A percentile compares a stretch with the other conserved stretches of the same genome.
Conservation (phyloP, 92 coral and sea anemone species). For the Pocillopora grandis region DNA sequence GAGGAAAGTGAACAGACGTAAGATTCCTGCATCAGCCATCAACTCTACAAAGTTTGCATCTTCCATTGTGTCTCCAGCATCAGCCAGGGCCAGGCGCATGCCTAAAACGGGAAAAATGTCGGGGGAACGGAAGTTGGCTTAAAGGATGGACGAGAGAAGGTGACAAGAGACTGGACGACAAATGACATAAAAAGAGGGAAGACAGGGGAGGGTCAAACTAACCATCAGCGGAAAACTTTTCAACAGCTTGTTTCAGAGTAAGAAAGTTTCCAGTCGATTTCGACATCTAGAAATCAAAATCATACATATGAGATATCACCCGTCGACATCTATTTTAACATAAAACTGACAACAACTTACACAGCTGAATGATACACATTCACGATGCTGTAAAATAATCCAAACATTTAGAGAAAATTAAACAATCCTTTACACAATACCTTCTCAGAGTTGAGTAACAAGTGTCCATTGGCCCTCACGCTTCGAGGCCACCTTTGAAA, state of each 20-base stretch:
- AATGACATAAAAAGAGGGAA: background rate
- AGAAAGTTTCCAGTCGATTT: conserved; percentile 97
- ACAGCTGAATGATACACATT: background rate
- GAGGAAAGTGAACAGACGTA: conserved; percentile 85
- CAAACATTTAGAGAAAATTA: too few relatives aligned
- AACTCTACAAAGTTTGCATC: conserved; percentile 98
- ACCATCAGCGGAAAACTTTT: conserved; percentile 99
- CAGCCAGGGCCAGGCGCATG: conserved; percentile 94
- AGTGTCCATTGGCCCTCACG: conserved; percentile 95
- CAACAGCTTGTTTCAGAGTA: conserved; percentile 81
- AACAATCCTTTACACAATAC: conserved; percentile 23
- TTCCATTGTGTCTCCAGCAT: conserved; percentile 97
- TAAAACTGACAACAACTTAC: background rate
- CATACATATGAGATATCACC: background rate
- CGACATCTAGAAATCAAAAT: conserved; percentile 72
- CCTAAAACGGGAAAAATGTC: conserved; percentile 45
- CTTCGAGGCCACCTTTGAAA: conserved; percentile 84
- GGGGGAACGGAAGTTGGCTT: too few relatives aligned
- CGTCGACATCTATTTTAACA: background rate
- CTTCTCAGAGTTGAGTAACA: conserved; percentile 97
- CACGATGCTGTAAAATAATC: too few relatives aligned
- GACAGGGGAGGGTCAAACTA: conserved; percentile 12
- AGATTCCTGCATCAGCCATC: conserved; percentile 98
- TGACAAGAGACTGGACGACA: background rate
- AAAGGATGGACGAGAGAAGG: background rate